Evolutionary conservation across 2,888 invertebrate genomes (phyloP), one percentile per base, ranked within the genome.

Genomic region (Himalopsyche kuldschensis): DNA sequence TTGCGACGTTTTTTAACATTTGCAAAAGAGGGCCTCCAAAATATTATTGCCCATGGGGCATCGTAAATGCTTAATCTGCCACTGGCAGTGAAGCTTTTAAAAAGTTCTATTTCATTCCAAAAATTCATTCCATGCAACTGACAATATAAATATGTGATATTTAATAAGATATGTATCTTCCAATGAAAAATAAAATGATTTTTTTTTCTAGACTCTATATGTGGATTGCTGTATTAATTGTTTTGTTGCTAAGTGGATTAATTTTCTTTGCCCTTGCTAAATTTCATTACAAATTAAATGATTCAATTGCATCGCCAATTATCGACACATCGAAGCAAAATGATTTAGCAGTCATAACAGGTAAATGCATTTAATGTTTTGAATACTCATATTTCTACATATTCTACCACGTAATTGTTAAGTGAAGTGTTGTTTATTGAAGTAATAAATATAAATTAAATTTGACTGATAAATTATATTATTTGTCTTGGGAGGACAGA

Each of bases 191-290:
- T 41, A 79, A 69, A 20, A 80, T 46, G n/a, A 55, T 47, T 46
- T 78, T 81, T n/a, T 82, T 84, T 88, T 90, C 80, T 88, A 96
- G 95, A 86, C 90, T 94, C 0, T 91, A 93, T 86, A 95, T 96
- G 93, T 97, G 97, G 97, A 90, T 94, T 0, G 93, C 94, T 0
- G 94, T 97, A 0, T 88, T 96, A 24, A 88, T 94, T 5, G 94
- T 95, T 4, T 89, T 96, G 8, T 88, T 95, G 10, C 88, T 94
- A 41, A 94, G 94, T 11, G 94, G 95, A 3, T 90, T 92, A 0
- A 91, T 94, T 79, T 95, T 96, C 88, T 93, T 94, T 87, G 89
- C 91, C 1, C 90, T 96, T 31, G 95, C 96, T 0, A 90, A 89
- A 81, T 93, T 92, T 87, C 94, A 95, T 87, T 88, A 90, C 86